Base-by-base conservation (phyloP, 2,888 invertebrate species). In the Ceraclea dissimilis region DNA sequence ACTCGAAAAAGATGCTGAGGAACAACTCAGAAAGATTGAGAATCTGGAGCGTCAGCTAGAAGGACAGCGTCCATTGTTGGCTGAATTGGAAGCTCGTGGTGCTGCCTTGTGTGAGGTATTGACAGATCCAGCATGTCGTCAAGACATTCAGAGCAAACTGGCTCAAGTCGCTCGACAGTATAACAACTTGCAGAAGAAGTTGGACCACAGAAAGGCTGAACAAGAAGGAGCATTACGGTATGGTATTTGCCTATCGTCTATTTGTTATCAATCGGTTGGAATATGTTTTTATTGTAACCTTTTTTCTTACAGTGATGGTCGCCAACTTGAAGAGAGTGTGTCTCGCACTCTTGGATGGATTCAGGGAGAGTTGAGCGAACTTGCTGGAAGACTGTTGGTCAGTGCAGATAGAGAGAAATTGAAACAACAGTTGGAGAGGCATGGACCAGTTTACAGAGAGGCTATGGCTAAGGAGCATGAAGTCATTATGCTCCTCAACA, bases 311-410 rank as follows among this genome's bases (percentile, higher is more conserved):
- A 82, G 90, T 65, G 95, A 95, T 68, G 93, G 93, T 0, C 85
- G 92, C 55, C 92, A 94, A 69, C 88, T 97, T 65, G 91, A 91
- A 66, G 90, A 89, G 64, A 88, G 87, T 53, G 92, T 95, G 66
- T 85, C 92, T 4, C 88, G 90, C 64, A 91, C 93, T 0, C 79
- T 94, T 4, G 91, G 92, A 57, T 95, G 96, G 95, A 78, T 97
- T 6, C 84, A 87, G 5, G 85, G 90, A 11, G 88, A 91, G 68
- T 79, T 92, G 48, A 81, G 85, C 2, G 81, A 84, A 1, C 74
- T 93, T 52, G 83, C 88, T 0, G 89, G 88, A 62, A 82, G 90
- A 16, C 75, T 93, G 49, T 75, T 85, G 57, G 87, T 98, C 20
- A 96, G 96, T 0, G 96, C 96, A 0, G 90, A 94, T 67, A 77